These are phyloP conservation scores for Melanchra persicariae DNA, from an alignment of 2,888 invertebrate species.

Conservation along the genomic window DNA sequence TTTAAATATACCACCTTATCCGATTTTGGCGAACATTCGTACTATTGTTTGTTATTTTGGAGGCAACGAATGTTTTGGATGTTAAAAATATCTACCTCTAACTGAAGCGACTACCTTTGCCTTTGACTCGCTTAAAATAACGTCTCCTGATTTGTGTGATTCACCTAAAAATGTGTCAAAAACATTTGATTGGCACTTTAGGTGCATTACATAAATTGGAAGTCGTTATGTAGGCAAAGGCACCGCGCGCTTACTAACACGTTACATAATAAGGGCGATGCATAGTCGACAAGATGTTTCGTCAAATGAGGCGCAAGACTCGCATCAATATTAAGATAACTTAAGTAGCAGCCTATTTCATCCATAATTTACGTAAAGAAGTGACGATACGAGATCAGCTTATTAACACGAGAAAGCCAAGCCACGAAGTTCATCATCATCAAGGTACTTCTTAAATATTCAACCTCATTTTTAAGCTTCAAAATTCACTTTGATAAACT, in stretches of 20 bases:
- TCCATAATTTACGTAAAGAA: slow-evolving; percentile 50
- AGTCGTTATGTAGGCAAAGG: no score
- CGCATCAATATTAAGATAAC: slow-evolving; percentile 24
- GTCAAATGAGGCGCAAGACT: not conserved
- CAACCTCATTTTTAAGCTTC: slow-evolving; percentile 56
- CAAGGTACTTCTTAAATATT: slow-evolving; percentile 47
- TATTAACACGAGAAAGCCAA: slow-evolving; percentile 43
- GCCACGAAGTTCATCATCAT: slow-evolving; percentile 49
- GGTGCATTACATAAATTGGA: no score
- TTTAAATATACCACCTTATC: not conserved
- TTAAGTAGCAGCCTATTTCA: slow-evolving; percentile 18
- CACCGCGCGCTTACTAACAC: no score
- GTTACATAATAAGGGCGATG: no score
- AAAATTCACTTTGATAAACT: slow-evolving; percentile 64
- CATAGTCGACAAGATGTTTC: not conserved
- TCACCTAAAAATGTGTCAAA: no score
- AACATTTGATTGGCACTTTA: no score
- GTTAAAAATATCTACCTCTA: no score
- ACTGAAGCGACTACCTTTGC: no score
- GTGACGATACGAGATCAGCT: slow-evolving; percentile 23
- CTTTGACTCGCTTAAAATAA: no score
- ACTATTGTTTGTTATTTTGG: not conserved
- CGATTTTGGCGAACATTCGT: not conserved
- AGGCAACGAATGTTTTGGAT: no score
- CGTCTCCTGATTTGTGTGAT: no score